Percentiles rank a stretch among this genome's conserved stretches.
Conservation (phyloP, 1,140 invertebrate genomes). For the Lutraria rhynchaena region DNA sequence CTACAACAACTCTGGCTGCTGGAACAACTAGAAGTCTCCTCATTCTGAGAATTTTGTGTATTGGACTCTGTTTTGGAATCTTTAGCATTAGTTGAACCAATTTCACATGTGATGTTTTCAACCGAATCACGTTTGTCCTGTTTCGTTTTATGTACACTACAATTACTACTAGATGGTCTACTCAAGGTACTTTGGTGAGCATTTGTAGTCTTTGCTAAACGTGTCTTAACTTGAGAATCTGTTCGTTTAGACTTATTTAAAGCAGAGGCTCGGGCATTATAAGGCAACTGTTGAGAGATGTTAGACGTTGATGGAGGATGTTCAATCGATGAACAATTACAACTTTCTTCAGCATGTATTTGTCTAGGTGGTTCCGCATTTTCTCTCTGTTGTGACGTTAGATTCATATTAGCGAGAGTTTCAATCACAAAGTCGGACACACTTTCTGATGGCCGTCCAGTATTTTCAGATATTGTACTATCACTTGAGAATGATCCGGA, state of each 20-base stretch:
- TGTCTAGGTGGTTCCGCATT: background rate
- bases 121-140: constrained; percentile 33
- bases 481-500: constrained; percentile 56
- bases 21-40: constrained; percentile 65
- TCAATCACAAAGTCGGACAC: constrained; percentile 54
- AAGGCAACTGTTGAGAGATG: constrained; percentile 20
- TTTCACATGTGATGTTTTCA: constrained; percentile 47
- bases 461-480: constrained; percentile 41
- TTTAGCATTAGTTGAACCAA: constrained; percentile 9
- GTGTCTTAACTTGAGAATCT: background rate
- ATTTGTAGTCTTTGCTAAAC: background rate
- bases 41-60: constrained; percentile 29
- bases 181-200: constrained; percentile 9
- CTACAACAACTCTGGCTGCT: constrained; percentile 70
- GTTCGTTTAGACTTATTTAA: background rate
- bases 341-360: background rate
- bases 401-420: constrained; percentile 44
- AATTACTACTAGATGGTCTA: constrained; percentile 9
- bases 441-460: constrained; percentile 9
- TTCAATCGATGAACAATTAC: background rate
- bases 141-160: constrained; percentile 4
- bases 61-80: background rate
- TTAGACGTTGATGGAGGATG: constrained; percentile 3
- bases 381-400: background rate
- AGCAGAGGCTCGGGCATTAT: background rate